phyloP scores from a whole-genome alignment of 1,140 invertebrate species.

The Anastrepha obliqua region DNA sequence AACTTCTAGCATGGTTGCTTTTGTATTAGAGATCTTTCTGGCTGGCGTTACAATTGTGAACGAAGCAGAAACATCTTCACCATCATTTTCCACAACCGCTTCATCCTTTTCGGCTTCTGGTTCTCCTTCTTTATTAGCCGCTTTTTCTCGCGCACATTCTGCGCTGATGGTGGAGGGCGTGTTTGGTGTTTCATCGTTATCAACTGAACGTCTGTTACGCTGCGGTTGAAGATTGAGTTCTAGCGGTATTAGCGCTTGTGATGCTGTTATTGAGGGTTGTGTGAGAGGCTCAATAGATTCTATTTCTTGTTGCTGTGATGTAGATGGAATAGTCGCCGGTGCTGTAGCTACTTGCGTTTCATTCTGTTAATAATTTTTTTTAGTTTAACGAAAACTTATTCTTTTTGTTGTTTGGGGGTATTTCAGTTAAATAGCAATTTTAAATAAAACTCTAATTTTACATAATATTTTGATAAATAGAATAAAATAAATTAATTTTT shows the following conservation, averaged over 20 bases:
- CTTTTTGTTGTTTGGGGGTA: background rate
- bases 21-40: background rate
- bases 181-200: background rate
- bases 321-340: constrained; percentile 53
- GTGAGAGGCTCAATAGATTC: constrained; percentile 58
- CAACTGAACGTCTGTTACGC: constrained; percentile 60
- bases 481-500: no score
- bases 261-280: constrained; percentile 59
- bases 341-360: constrained; percentile 61
- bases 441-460: background rate
- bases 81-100: constrained; percentile 54
- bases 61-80: constrained; percentile 68
- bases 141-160: background rate
- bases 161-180: background rate
- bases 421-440: background rate
- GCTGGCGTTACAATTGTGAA: constrained; percentile 68
- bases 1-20: constrained; percentile 37
- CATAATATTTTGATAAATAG: no score
- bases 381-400: constrained; percentile 59
- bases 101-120: background rate
- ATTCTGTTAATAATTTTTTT: constrained; percentile 73
- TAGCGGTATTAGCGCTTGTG: constrained; percentile 64
- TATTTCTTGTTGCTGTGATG: constrained; percentile 42
- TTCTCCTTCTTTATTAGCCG: background rate
- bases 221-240: constrained; percentile 58